A percentile compares a stretch with the other conserved stretches of the same genome.
These are phyloP conservation scores for Fissipunctia ypsillon DNA, from an alignment of 2,888 invertebrate species.

Conservation along the genomic window DNA sequence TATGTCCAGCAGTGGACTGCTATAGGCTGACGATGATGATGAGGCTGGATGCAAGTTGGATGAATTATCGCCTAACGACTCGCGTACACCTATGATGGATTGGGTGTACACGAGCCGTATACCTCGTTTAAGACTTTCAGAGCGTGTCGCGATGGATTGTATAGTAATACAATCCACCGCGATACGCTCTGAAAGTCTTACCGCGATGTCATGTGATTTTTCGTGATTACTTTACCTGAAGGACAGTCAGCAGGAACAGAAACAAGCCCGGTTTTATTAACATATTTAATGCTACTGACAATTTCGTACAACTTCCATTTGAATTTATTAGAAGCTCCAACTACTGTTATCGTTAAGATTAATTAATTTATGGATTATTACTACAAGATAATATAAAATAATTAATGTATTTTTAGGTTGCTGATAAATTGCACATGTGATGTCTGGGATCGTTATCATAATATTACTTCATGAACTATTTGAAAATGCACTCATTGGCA, in stretches of 20 bases:
- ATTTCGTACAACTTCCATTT: not conserved
- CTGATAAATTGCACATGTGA: not conserved
- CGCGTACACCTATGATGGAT: not conserved
- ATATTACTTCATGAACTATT: not conserved
- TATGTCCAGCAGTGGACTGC: no score
- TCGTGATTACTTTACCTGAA: constrained; percentile 13
- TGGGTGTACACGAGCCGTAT: not conserved
- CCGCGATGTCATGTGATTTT: no score
- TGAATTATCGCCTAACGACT: not conserved
- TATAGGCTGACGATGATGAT: no score
- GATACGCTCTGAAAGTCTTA: no score
- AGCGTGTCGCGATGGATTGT: no score
- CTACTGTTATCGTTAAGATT: not conserved
- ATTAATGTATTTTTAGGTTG: not conserved
- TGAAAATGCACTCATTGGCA: not conserved
- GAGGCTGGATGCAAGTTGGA: no score
- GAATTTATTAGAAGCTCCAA: not conserved
- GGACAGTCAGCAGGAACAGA: not conserved
- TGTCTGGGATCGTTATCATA: not conserved
- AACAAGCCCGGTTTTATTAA: not conserved
- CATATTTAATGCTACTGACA: constrained; percentile 13
- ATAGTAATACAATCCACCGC: no score
- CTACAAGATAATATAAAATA: constrained; percentile 3
- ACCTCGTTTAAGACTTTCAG: not conserved
- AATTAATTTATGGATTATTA: not conserved